Percentiles rank a stretch among this genome's conserved stretches.
Evolutionary conservation across 2,113 vertebrate species (phyloP).

Genomic region (Gila orcuttii): DNA sequence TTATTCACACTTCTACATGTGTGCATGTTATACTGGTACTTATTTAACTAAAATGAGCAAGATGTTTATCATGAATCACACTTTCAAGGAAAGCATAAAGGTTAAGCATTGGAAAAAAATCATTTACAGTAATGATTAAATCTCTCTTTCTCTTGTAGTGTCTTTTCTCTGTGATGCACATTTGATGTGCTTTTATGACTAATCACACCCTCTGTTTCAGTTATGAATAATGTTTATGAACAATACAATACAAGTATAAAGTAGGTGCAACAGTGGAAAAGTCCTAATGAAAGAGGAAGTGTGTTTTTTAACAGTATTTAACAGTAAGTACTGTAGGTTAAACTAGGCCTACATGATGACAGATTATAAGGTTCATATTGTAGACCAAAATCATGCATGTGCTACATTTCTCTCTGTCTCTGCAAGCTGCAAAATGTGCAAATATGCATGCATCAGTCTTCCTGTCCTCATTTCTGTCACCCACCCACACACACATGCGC

Average conservation of each 20-base stretch:
- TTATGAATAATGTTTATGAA: neutral
- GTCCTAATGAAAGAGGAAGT: neutral
- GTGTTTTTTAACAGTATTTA: neutral
- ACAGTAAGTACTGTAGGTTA: neutral
- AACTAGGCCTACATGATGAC: slow-evolving; percentile 20
- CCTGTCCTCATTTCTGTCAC: slow-evolving; percentile 54
- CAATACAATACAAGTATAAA: too few relatives aligned
- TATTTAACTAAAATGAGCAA: neutral
- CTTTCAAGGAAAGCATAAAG: neutral
- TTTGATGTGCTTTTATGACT: neutral
- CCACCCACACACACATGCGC: slow-evolving; percentile 44
- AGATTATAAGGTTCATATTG: slow-evolving; percentile 16
- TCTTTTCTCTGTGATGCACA: neutral
- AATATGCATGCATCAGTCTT: slow-evolving; percentile 35
- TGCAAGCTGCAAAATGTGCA: slow-evolving; percentile 48
- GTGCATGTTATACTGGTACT: neutral
- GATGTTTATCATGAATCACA: neutral
- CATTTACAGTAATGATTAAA: neutral
- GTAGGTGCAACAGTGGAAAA: neutral
- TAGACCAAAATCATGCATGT: slow-evolving; percentile 37
- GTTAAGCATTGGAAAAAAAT: neutral
- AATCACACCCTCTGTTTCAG: neutral
- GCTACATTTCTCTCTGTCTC: slow-evolving; percentile 26
- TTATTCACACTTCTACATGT: neutral
- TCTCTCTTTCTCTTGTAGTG: neutral